A percentile compares a stretch with the other conserved stretches of the same genome.
phyloP scores from a whole-genome alignment of 2,113 vertebrate genomes.

The Neoarius graeffei region DNA sequence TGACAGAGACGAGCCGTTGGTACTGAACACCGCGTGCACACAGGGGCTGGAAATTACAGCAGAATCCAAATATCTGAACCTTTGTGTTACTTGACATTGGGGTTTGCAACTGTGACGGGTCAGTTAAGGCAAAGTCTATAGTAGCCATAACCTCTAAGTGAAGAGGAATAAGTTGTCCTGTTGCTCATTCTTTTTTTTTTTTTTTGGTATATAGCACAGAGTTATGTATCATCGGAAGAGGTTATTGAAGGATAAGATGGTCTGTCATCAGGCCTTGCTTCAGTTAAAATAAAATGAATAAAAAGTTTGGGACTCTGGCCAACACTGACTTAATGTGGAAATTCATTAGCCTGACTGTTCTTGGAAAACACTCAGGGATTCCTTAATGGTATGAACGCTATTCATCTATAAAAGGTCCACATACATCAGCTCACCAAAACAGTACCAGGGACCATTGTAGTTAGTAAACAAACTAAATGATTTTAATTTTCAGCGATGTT shows the following conservation, averaged over 20 bases:
- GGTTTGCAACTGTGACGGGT: not conserved
- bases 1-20: not conserved
- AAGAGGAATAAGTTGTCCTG: not conserved
- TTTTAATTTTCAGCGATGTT: not conserved
- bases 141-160: not conserved
- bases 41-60: not conserved
- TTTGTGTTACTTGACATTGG: not conserved
- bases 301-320: slow-evolving; percentile 3
- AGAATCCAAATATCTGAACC: not conserved
- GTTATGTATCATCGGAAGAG: not conserved
- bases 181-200: not conserved
- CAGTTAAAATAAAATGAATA: slow-evolving; percentile 13
- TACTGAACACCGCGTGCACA: not conserved
- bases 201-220: slow-evolving; percentile 1
- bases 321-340: not conserved
- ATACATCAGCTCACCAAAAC: not conserved
- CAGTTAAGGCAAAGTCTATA: not conserved
- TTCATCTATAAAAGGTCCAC: not conserved
- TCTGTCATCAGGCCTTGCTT: slow-evolving; percentile 10
- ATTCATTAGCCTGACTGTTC: slow-evolving; percentile 18
- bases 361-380: slow-evolving; percentile 27
- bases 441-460: not conserved
- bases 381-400: slow-evolving; percentile 20
- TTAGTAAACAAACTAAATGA: not conserved
- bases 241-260: not conserved